Evolutionary conservation across 2,888 invertebrate species (phyloP), one percentile per base, ranked within the genome.

Genomic region (Ceraclea dissimilis): DNA sequence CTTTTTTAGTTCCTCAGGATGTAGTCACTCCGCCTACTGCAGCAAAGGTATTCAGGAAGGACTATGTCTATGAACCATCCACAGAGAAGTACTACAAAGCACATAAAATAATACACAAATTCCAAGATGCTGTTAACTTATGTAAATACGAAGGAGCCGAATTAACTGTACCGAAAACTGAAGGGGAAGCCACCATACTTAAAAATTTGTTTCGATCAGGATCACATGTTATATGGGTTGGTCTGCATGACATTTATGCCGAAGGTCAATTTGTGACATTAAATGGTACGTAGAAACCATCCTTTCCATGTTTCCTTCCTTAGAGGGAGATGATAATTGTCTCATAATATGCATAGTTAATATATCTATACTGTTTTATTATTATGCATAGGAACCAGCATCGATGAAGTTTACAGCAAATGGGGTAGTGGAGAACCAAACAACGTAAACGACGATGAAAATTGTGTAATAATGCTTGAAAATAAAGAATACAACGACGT

Each of bases 181-280:
- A 52, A 21, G 18, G 8, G 2, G 49, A 51, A 20, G 46, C 34
- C 1, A 20, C 11, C 16, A 31, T 26, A 1, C 31, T 54, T 2
- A 4, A 17, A 11, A 18, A 31, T 1, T 21, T 34, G 2, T 18
- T 46, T n/a, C 19, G 17, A 18, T 6, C 16, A 1, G 44, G 44
- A n/a, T 43, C 46, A 8, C 19, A 6, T 1, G 2, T 4, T 16
- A 33, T 51, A 2, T 58, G 55, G 54, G 6, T 56, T 2, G 51
- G 33, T 8, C n/a, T 57, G 2, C 59, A 59, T 33, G 62, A 62
- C 19, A 51, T n/a, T 22, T 61, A 50, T 26, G 50, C 54, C 1
- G 59, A 59, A 57, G 57, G 56, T 1, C 43, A 53, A 2, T 61
- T 57, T 49, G 16, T 52, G 1, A 52, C 61, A 16, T 10, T 58